Evolutionary conservation across 2,888 invertebrate species (phyloP).

Genomic region (Acanthosoma haemorrhoidale): DNA sequence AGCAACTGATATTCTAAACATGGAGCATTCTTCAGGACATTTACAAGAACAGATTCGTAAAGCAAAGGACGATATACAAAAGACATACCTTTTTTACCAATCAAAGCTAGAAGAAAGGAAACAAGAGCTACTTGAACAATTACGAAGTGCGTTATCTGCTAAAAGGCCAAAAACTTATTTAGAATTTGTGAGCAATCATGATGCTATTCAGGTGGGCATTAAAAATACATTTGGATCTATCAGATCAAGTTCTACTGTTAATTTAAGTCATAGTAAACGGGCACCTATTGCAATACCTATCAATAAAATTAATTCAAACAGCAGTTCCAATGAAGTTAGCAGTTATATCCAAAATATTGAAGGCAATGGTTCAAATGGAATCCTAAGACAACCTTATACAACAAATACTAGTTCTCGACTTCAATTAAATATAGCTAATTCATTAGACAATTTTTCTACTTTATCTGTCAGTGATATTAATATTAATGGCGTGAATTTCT

Average conservation of each 20-base stretch:
- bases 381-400: conserved; percentile 64
- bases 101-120: conserved; percentile 95
- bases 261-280: conserved; percentile 58
- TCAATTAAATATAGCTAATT: conserved; percentile 70
- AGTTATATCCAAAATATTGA: conserved; percentile 41
- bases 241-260: conserved; percentile 70
- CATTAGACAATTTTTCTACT: conserved; percentile 67
- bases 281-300: conserved; percentile 89
- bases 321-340: conserved; percentile 37
- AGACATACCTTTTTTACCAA: conserved; percentile 91
- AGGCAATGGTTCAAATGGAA: conserved; percentile 48
- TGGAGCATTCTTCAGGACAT: conserved; percentile 74
- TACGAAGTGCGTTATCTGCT: conserved; percentile 85
- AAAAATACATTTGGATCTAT: conserved; percentile 95
- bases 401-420: conserved; percentile 62
- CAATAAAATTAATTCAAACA: conserved; percentile 38
- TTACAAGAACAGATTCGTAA: conserved; percentile 83
- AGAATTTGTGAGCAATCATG: conserved; percentile 94
- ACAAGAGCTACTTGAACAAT: conserved; percentile 85
- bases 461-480: conserved; percentile 67
- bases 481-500: conserved; percentile 75
- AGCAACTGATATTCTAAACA: conserved; percentile 77
- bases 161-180: conserved; percentile 88
- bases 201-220: conserved; percentile 91
- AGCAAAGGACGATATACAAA: conserved; percentile 88